Percentiles rank a stretch among this genome's conserved stretches.
These are phyloP conservation scores for Crotalus helleri DNA, from an alignment of 2,113 vertebrate species.

Conservation along the genomic window DNA sequence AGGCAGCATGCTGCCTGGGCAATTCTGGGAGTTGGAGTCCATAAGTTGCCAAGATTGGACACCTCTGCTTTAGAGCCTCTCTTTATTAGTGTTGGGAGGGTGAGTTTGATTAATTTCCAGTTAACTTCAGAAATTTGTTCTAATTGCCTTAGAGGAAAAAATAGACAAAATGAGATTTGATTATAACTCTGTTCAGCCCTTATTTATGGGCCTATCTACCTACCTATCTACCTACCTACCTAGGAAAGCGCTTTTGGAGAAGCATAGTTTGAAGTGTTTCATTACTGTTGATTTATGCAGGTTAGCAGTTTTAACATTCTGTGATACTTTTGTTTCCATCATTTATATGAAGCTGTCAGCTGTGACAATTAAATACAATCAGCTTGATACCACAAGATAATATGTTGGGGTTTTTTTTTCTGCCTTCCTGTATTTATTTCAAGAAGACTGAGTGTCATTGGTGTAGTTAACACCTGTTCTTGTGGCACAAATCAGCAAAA, in stretches of 20 bases:
- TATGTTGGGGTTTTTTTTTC: not conserved
- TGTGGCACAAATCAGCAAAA: not conserved
- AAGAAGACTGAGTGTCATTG: not conserved
- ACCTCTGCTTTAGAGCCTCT: not conserved
- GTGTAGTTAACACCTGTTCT: not conserved
- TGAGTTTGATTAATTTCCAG: not conserved
- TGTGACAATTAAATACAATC: conserved; percentile 9
- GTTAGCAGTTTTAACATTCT: not conserved
- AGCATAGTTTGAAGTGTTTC: not conserved
- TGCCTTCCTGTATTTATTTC: not conserved
- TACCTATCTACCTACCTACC: not conserved
- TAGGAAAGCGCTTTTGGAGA: not conserved
- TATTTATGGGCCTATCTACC: too few relatives aligned
- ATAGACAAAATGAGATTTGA: not conserved
- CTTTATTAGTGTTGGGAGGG: not conserved
- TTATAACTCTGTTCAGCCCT: not conserved
- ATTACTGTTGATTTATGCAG: not conserved
- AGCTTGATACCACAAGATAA: conserved; percentile 1
- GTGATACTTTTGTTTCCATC: not conserved
- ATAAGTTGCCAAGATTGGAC: not conserved
- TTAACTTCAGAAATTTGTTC: not conserved
- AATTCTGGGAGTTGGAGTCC: too few relatives aligned
- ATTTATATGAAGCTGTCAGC: not conserved
- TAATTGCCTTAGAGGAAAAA: not conserved
- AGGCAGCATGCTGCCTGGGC: not conserved